A percentile compares a stretch with the other conserved stretches of the same genome.
phyloP scores from a whole-genome alignment of 2,888 invertebrate species.

The Apotomis capreana region DNA sequence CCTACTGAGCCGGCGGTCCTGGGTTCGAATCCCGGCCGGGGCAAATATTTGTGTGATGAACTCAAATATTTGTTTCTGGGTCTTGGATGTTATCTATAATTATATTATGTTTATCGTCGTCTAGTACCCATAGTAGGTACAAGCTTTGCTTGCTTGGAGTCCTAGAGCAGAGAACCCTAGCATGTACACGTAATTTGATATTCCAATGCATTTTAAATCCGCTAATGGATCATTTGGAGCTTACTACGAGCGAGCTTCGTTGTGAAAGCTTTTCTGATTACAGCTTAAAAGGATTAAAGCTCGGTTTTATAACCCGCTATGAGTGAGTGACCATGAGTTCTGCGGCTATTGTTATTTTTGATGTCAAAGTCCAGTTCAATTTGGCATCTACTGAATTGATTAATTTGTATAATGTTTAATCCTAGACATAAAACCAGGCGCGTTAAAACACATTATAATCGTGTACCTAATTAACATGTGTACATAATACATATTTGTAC shows the following conservation, averaged over 20 bases:
- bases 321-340: neutral
- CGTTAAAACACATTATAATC: too few relatives aligned
- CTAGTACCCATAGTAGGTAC: too few relatives aligned
- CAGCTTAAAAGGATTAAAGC: slow-evolving; percentile 26
- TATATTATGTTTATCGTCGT: too few relatives aligned
- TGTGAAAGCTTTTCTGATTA: slow-evolving; percentile 34
- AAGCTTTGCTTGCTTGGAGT: neutral
- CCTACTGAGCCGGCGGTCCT: too few relatives aligned
- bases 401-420: neutral
- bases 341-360: slow-evolving; percentile 1
- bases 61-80: too few relatives aligned
- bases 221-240: slow-evolving; percentile 27
- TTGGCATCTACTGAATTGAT: too few relatives aligned
- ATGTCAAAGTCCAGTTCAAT: neutral
- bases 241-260: slow-evolving; percentile 18
- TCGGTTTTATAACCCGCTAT: slow-evolving; percentile 19
- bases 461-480: too few relatives aligned
- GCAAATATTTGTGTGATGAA: too few relatives aligned
- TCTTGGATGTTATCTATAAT: too few relatives aligned
- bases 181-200: slow-evolving; percentile 9
- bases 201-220: slow-evolving; percentile 38
- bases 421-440: too few relatives aligned
- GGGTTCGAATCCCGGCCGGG: too few relatives aligned
- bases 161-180: neutral
- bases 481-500: too few relatives aligned